Evolutionary conservation across 2,888 invertebrate genomes (phyloP).

Genomic region (Brenthis daphne): DNA sequence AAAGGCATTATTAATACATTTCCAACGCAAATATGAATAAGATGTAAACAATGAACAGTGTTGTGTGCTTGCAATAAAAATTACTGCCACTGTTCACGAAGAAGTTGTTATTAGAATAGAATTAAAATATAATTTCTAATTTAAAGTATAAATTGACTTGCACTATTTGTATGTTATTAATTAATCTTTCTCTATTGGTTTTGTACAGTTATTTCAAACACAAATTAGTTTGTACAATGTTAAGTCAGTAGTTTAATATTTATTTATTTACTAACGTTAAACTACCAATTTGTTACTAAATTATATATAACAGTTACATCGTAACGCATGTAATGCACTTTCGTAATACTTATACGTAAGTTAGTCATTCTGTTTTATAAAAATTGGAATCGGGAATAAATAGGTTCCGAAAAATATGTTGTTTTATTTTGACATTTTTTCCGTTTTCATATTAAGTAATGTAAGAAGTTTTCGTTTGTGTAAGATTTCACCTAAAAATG

Average conservation of each 20-base stretch:
- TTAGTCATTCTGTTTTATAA: slow-evolving; percentile 68
- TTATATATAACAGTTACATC: slow-evolving; percentile 53
- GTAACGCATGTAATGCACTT: slow-evolving; percentile 71
- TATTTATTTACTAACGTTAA: slow-evolving; percentile 63
- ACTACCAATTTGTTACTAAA: slow-evolving; percentile 52
- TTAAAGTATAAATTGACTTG: slow-evolving; percentile 3
- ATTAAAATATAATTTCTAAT: background rate
- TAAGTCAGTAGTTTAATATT: slow-evolving; percentile 55
- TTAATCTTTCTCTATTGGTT: slow-evolving; percentile 41
- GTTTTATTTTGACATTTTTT: slow-evolving; percentile 32
- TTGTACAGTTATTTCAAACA: slow-evolving; percentile 54
- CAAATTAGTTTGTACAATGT: slow-evolving; percentile 51
- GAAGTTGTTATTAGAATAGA: background rate
- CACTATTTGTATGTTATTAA: slow-evolving; percentile 14
- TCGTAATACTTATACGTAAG: slow-evolving; percentile 61
- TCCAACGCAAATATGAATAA: background rate
- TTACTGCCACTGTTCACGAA: background rate
- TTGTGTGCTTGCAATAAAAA: no score
- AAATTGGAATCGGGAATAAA: slow-evolving; percentile 66
- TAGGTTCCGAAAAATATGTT: slow-evolving; percentile 51
- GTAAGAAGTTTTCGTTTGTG: no score
- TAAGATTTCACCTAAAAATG: no score
- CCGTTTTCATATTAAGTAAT: no score
- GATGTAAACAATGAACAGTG: background rate
- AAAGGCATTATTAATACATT: no score